Conservation (phyloP, 2,797 vertebrate genomes). For the Megaceryle alcyon region DNA sequence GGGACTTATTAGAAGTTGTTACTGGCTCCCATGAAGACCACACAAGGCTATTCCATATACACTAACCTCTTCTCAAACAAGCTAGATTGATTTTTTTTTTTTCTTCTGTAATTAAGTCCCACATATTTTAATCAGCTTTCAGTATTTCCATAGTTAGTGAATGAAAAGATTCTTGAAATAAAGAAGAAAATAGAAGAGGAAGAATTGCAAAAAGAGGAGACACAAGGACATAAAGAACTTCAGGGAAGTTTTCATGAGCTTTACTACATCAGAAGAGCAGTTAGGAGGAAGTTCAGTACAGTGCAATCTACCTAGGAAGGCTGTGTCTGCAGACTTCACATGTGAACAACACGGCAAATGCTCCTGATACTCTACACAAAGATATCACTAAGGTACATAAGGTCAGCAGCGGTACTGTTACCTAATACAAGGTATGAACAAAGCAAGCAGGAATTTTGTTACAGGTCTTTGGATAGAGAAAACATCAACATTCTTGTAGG, state of each 20-base stretch:
- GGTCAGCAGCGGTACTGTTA: neutral
- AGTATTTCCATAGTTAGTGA: neutral
- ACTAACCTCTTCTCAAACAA: neutral
- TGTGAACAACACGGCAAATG: neutral
- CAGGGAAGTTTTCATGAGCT: neutral
- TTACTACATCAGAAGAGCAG: neutral
- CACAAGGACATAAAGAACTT: neutral
- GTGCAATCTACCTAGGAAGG: neutral
- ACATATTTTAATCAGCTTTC: neutral
- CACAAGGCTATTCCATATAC: neutral
- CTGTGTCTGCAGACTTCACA: neutral
- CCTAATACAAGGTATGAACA: neutral
- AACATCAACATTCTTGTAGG: neutral
- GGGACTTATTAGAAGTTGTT: neutral
- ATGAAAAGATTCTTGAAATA: conserved; percentile 7
- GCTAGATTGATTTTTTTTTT: neutral
- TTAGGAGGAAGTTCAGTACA: neutral
- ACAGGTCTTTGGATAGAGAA: neutral
- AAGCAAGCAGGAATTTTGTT: neutral
- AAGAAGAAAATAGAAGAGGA: neutral
- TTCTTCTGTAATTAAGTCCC: neutral
- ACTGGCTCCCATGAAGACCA: neutral
- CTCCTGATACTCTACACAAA: neutral
- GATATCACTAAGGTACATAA: neutral
- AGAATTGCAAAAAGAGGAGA: neutral